Conservation (phyloP, 2,888 invertebrate genomes). For the Cryptocephalus moraei region DNA sequence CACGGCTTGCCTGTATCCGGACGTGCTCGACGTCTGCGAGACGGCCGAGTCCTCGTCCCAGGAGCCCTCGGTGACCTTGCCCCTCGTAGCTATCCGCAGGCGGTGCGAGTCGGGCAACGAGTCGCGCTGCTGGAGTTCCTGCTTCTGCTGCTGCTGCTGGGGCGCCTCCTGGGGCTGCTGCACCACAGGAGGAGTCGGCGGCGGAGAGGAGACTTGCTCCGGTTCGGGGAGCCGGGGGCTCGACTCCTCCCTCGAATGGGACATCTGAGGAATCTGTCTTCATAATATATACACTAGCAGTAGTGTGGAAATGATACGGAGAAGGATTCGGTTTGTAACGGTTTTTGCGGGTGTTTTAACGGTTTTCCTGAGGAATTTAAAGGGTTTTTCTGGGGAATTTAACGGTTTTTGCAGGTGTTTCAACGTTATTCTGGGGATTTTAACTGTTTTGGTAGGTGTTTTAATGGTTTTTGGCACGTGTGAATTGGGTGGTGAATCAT, state of each 20-base stretch:
- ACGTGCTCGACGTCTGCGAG: constrained; percentile 77
- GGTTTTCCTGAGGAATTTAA: too few species aligned
- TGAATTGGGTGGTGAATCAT: too few species aligned
- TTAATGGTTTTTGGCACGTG: too few species aligned
- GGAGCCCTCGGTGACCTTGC: constrained; percentile 52
- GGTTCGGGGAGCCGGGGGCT: constrained; percentile 4
- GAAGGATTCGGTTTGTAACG: too few species aligned
- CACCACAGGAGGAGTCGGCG: constrained; percentile 10
- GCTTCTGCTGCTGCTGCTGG: constrained; percentile 4
- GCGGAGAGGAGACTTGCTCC: constrained; percentile 21
- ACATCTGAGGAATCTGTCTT: constrained; percentile 30
- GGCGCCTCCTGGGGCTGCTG: constrained; percentile 1
- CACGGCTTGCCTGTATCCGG: constrained; percentile 50
- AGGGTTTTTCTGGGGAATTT: too few species aligned
- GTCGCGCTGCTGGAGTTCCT: constrained; percentile 4
- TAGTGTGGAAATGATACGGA: too few species aligned
- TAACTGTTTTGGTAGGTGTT: too few species aligned
- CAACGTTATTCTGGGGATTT: too few species aligned
- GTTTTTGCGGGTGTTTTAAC: too few species aligned
- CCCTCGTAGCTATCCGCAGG: constrained; percentile 31
- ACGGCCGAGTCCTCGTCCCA: constrained; percentile 68
- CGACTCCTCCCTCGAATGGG: constrained; percentile 34
- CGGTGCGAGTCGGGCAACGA: constrained; percentile 28
- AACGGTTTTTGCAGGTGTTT: too few species aligned
- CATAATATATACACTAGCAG: too few species aligned